Evolutionary conservation across 2,888 invertebrate genomes (phyloP).

Genomic region (Sarcophaga caerulescens): DNA sequence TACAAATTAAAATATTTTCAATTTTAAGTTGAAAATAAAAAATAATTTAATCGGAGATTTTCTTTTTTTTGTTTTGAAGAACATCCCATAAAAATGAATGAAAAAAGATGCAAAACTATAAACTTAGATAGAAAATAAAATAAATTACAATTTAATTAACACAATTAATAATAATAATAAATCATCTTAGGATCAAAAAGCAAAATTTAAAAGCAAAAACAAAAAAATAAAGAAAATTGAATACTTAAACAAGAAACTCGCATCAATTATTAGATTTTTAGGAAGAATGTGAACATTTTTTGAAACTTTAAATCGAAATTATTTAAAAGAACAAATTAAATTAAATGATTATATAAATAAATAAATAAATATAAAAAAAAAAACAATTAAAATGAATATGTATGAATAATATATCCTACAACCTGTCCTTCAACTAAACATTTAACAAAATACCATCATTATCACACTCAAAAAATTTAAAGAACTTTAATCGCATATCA

Average conservation of each 20-base stretch:
- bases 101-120: background rate
- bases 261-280: conserved; percentile 68
- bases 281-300: conserved; percentile 42
- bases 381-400: too few species aligned
- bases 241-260: conserved; percentile 60
- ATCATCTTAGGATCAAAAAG: conserved; percentile 1
- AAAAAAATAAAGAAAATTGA: conserved; percentile 31
- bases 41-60: conserved; percentile 60
- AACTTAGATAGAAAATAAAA: conserved; percentile 55
- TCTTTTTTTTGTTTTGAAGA: background rate
- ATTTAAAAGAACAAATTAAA: background rate
- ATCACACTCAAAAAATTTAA: background rate
- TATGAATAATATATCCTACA: conserved; percentile 8
- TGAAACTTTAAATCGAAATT: conserved; percentile 23
- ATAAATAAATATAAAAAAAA: conserved; percentile 15
- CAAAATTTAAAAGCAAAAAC: background rate
- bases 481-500: conserved; percentile 44
- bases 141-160: conserved; percentile 4
- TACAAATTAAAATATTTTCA: background rate
- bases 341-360: conserved; percentile 20
- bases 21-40: background rate
- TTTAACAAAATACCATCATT: background rate
- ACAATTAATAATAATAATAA: background rate
- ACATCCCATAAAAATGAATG: too few species aligned
- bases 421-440: background rate